These are phyloP conservation scores for Chionomys nivalis DNA, from an alignment of 2,113 vertebrate species.

Conservation along the genomic window DNA sequence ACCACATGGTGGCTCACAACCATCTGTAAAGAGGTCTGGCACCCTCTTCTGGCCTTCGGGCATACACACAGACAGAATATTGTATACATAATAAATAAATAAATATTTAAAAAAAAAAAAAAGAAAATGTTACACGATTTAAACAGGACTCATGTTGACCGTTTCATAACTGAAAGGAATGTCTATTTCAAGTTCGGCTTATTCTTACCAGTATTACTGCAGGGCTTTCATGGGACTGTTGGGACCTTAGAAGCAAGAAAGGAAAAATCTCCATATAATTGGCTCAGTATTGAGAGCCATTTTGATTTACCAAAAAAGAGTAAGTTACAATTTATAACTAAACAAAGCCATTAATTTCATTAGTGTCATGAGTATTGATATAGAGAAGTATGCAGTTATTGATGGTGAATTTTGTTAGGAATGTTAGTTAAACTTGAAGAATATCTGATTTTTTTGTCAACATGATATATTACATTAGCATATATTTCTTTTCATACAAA, in stretches of 20 bases:
- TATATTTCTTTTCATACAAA: conserved; percentile 56
- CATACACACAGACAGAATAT: too few species aligned
- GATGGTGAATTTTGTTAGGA: conserved; percentile 71
- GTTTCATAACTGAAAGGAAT: conserved; percentile 82
- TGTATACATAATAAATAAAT: too few species aligned
- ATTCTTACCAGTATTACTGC: conserved; percentile 81
- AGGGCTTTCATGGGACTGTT: conserved; percentile 83
- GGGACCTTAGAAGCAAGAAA: conserved; percentile 79
- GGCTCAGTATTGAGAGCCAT: conserved; percentile 82
- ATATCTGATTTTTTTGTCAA: conserved; percentile 60
- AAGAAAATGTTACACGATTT: conserved; percentile 76
- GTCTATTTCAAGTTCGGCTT: conserved; percentile 81
- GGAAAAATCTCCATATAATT: conserved; percentile 76
- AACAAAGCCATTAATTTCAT: conserved; percentile 78
- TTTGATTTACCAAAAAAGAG: conserved; percentile 64
- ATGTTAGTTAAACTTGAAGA: conserved; percentile 62
- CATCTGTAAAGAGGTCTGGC: too few species aligned
- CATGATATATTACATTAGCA: conserved; percentile 48
- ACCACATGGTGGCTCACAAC: too few species aligned
- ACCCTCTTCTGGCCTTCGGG: too few species aligned
- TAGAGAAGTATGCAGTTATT: conserved; percentile 33
- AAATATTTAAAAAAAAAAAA: too few species aligned
- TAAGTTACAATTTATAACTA: conserved; percentile 80
- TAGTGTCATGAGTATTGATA: conserved; percentile 35
- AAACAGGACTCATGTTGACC: conserved; percentile 77